A percentile compares a stretch with the other conserved stretches of the same genome.
Conservation (phyloP, 2,797 vertebrate genomes). For the Philypnodon macrostomus region DNA sequence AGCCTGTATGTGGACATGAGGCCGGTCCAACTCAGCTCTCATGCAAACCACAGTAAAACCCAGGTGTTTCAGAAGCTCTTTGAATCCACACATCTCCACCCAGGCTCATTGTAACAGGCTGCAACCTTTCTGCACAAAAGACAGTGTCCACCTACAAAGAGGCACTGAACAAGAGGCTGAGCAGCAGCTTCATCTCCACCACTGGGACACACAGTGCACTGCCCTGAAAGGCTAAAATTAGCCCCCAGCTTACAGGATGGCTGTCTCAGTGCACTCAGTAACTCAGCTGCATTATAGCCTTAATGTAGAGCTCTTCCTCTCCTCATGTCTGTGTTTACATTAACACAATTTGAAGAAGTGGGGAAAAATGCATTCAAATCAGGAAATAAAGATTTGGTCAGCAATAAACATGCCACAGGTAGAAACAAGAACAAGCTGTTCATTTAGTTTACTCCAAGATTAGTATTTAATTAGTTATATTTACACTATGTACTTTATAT, state of each 20-base stretch:
- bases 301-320: conserved; percentile 40
- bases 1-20: neutral
- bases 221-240: conserved; percentile 78
- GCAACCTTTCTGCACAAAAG: conserved; percentile 63
- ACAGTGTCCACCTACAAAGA: conserved; percentile 50
- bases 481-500: too few species aligned
- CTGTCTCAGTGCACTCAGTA: conserved; percentile 61
- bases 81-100: conserved; percentile 46
- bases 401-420: too few species aligned
- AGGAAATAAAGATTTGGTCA: too few species aligned
- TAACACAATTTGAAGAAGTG: too few species aligned
- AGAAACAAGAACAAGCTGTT: too few species aligned
- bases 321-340: conserved; percentile 12
- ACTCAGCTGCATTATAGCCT: conserved; percentile 50
- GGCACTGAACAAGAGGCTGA: conserved; percentile 57
- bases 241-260: conserved; percentile 66
- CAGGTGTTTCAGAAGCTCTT: conserved; percentile 56
- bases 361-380: too few species aligned
- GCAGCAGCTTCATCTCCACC: conserved; percentile 60
- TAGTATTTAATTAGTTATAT: too few species aligned
- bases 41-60: conserved; percentile 14
- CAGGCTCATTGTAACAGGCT: conserved; percentile 42
- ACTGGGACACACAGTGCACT: conserved; percentile 60
- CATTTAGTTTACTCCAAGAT: too few species aligned
- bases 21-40: conserved; percentile 9